phyloP scores from a whole-genome alignment of 2,797 vertebrate species.

The Malacoraja senta region DNA sequence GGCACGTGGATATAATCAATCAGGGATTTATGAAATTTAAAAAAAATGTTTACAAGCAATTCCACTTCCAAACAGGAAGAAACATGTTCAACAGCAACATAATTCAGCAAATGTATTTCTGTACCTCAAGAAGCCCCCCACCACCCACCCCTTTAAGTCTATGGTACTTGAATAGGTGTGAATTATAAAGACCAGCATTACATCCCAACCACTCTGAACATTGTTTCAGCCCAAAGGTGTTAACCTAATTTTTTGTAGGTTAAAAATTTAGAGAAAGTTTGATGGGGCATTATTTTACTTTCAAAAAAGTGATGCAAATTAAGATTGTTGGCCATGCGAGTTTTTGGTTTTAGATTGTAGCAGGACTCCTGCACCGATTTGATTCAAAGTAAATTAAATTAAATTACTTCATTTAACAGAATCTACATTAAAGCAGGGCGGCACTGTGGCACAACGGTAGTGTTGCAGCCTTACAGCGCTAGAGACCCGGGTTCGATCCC shows the following conservation, averaged over 20 bases:
- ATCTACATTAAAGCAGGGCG: not conserved
- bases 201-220: not conserved
- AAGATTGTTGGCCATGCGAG: not conserved
- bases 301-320: not conserved
- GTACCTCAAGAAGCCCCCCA: not conserved
- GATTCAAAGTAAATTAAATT: not conserved
- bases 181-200: not conserved
- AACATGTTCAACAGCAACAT: not conserved
- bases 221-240: not conserved
- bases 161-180: not conserved
- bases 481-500: no score
- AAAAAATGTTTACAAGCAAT: no score
- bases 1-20: no score
- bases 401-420: not conserved
- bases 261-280: not conserved
- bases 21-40: no score
- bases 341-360: not conserved
- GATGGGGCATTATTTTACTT: not conserved
- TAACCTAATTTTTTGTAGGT: not conserved
- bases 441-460: no score
- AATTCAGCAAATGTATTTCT: not conserved
- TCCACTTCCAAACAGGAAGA: no score
- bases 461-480: no score
- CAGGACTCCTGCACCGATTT: not conserved
- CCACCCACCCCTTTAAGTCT: not conserved